Conservation (phyloP, 2,797 vertebrate species). For the Halcyon leucocephala region DNA sequence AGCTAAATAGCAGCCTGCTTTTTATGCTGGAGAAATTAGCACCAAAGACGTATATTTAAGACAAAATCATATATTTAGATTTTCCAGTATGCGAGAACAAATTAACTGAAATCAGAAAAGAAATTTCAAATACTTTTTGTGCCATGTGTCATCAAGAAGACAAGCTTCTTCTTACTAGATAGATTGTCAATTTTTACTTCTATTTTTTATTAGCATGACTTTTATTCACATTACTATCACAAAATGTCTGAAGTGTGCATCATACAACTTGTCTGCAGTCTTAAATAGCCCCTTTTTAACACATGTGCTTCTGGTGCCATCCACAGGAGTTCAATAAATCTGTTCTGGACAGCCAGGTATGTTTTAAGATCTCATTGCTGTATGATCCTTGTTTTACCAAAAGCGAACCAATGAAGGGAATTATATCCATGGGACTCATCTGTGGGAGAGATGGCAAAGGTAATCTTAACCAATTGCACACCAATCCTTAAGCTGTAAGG, state of each 20-base stretch:
- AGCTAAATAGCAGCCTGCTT: background rate
- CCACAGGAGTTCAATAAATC: constrained; percentile 30
- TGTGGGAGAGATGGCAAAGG: background rate
- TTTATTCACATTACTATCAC: background rate
- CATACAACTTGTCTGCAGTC: background rate
- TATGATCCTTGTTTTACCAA: background rate
- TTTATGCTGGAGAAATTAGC: background rate
- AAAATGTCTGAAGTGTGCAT: background rate
- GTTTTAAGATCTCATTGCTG: background rate
- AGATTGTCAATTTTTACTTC: background rate
- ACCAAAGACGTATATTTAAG: background rate
- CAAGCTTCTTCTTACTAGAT: background rate
- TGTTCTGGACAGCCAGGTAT: background rate
- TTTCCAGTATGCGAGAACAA: background rate
- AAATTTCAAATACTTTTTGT: background rate
- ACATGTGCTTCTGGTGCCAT: constrained; percentile 30
- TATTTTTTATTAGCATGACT: background rate
- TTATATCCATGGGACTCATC: background rate
- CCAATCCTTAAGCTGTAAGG: background rate
- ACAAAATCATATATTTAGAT: background rate
- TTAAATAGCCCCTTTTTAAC: background rate
- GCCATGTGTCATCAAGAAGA: background rate
- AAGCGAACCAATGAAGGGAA: background rate
- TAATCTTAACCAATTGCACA: background rate
- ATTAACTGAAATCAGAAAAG: background rate